Conservation (phyloP, 2,797 vertebrate species). For the Tympanoctomys barrerae region DNA sequence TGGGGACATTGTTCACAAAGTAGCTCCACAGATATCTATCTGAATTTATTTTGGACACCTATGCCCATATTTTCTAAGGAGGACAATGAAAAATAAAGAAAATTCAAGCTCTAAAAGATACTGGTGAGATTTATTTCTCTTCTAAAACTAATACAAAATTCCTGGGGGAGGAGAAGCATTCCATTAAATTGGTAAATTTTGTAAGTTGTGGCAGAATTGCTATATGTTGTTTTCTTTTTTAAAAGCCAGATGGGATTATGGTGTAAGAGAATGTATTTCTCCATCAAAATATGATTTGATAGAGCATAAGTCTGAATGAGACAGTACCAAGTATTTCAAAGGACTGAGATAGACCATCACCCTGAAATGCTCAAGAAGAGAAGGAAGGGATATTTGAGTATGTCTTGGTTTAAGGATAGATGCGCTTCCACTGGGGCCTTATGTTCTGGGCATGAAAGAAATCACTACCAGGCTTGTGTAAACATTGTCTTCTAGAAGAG, state of each 20-base stretch:
- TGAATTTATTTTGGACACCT: neutral
- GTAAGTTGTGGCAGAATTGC: neutral
- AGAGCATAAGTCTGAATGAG: neutral
- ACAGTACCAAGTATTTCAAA: neutral
- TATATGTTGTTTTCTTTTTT: neutral
- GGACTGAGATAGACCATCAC: neutral
- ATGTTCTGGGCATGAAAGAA: neutral
- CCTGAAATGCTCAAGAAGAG: neutral
- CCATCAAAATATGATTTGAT: neutral
- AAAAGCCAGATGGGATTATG: neutral
- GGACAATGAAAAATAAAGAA: neutral
- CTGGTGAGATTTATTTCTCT: constrained; percentile 7
- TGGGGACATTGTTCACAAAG: neutral
- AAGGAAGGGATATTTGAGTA: neutral
- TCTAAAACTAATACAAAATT: neutral
- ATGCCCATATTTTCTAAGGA: neutral
- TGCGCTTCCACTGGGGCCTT: neutral
- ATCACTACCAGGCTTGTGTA: neutral
- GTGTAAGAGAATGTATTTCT: neutral
- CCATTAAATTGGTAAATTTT: neutral
- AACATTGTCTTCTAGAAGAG: neutral
- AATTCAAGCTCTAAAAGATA: neutral
- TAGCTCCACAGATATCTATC: neutral
- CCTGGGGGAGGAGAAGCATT: neutral
- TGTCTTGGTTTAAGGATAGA: neutral